Evolutionary conservation across 2,888 invertebrate genomes (phyloP).

Genomic region (Xylophagus ater): DNA sequence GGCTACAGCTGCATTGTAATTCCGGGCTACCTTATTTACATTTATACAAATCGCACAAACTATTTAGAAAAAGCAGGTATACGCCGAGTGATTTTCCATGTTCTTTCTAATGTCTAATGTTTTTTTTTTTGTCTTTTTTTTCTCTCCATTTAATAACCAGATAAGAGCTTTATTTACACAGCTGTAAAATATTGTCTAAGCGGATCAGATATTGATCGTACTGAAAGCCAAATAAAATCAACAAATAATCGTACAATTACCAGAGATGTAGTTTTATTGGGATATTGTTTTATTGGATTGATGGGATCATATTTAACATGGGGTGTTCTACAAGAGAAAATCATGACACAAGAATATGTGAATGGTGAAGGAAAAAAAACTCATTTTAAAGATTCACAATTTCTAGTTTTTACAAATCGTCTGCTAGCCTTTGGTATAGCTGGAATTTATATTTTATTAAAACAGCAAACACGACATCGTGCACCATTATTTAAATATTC

Average conservation of each 20-base stretch:
- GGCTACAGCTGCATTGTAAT: constrained; percentile 83
- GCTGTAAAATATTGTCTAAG: constrained; percentile 35
- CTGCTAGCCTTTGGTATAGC: constrained; percentile 72
- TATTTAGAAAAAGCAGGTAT: constrained; percentile 70
- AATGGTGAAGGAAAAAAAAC: constrained; percentile 48
- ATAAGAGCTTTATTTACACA: constrained; percentile 28
- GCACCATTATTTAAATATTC: constrained; percentile 91
- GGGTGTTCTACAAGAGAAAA: constrained; percentile 95
- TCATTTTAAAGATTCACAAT: constrained; percentile 87
- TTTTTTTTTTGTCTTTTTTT: constrained; percentile 1
- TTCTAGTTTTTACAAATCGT: constrained; percentile 91
- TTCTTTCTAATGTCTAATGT: neutral
- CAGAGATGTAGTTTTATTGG: constrained; percentile 49
- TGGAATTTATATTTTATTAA: constrained; percentile 48
- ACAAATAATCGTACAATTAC: constrained; percentile 41
- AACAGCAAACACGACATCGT: constrained; percentile 55
- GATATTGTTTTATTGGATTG: constrained; percentile 77
- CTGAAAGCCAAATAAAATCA: constrained; percentile 34
- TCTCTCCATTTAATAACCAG: too few species aligned
- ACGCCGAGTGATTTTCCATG: constrained; percentile 18
- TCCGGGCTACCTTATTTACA: constrained; percentile 73
- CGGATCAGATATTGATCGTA: constrained; percentile 35
- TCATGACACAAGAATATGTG: constrained; percentile 81
- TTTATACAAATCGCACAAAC: constrained; percentile 64
- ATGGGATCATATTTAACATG: constrained; percentile 87